Base-by-base conservation (phyloP, 2,888 invertebrate species). In the Lithodes maja region DNA sequence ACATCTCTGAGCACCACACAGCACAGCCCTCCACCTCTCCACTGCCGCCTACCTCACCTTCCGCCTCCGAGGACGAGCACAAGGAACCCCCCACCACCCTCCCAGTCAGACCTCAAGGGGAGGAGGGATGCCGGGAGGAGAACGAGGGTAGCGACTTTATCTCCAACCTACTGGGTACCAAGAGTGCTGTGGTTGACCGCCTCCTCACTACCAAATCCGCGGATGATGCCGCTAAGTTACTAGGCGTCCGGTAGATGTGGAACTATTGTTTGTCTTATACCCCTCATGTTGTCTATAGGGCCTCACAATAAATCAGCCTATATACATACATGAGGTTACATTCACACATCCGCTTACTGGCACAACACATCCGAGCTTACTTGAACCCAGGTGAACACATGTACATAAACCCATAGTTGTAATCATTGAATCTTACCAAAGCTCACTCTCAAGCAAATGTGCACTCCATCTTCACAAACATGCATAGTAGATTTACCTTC, bases 141-240 rank as follows among this genome's bases (percentile, higher is more conserved):
- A 54, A 81, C 7, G 85, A 85, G 50, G 85, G 85, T 5, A 86
- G 81, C n/a, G 90, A 90, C 79, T 90, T 90, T 33, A 90, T 90
- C 55, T 90, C 90, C 12, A 83, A 90, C 50, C 85, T 90, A 1
- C 77, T 90, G 50, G 90, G 90, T 33, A 90, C 88, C 3, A 88
- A 75, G 50, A 82, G 86, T 33, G 90, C 90, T 0, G 90, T 88
- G 5, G 88, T 90, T 5, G 90, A 90, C 61, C 88, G 84, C 17
- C 79, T 90, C 7, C 74, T 90, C 52, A 89, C 88, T 12, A 85
- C 90, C 1, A 90, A 90, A 50, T 90, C 90, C n/a, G 85, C 83
- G 7, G 90, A 88, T 1, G 90, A 88, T 1, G 90, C 90, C 2
- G 90, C 90, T 1, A 90, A 90, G 80, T 54, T 90, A 5, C 75